These are phyloP conservation scores for Scelioninae gen. 1 DNA, from an alignment of 2,888 invertebrate genomes.

Conservation along the genomic window DNA sequence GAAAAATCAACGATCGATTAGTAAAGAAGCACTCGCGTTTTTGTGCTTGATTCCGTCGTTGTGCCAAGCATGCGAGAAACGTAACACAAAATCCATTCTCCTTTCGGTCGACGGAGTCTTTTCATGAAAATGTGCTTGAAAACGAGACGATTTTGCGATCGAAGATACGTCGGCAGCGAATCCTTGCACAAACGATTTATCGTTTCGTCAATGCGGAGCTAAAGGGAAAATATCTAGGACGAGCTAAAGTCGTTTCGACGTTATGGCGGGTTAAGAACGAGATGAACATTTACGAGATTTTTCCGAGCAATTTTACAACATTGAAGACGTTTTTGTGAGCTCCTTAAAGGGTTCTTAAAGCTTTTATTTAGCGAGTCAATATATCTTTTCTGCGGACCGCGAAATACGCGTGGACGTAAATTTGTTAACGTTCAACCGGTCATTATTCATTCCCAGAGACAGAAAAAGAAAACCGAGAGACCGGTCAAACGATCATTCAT, in stretches of 20 bases:
- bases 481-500: constrained; percentile 47
- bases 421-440: constrained; percentile 55
- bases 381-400: constrained; percentile 49
- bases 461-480: constrained; percentile 53
- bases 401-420: constrained; percentile 56
- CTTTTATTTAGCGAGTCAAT: constrained; percentile 65
- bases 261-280: constrained; percentile 59
- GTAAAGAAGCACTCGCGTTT: constrained; percentile 51
- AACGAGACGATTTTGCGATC: constrained; percentile 66
- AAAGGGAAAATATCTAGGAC: constrained; percentile 67
- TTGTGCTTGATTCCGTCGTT: constrained; percentile 53
- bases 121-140: constrained; percentile 66
- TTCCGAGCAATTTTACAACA: constrained; percentile 69
- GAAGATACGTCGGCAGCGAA: constrained; percentile 42
- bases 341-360: constrained; percentile 62
- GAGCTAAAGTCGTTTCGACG: constrained; percentile 68
- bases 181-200: constrained; percentile 64
- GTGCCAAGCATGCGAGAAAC: constrained; percentile 59
- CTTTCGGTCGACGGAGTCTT: constrained; percentile 56
- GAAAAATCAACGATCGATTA: constrained; percentile 66
- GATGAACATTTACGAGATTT: constrained; percentile 69
- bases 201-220: constrained; percentile 59
- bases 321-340: constrained; percentile 62
- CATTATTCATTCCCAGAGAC: constrained; percentile 51
- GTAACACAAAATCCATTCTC: constrained; percentile 62